phyloP scores from a whole-genome alignment of 2,888 invertebrate species.

The Pyrrhia umbra region DNA sequence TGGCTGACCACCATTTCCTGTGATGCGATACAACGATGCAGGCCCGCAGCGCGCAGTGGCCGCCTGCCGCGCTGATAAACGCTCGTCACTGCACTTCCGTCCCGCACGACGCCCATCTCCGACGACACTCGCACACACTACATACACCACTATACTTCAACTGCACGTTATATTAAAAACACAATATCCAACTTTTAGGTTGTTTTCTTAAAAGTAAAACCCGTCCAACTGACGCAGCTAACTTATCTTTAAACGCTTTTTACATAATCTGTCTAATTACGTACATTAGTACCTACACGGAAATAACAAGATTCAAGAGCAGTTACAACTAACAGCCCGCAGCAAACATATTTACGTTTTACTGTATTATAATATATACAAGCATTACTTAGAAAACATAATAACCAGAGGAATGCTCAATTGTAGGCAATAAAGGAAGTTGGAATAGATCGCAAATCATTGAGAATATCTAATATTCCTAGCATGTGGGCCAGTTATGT shows the following conservation, averaged over 20 bases:
- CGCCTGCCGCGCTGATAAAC: constrained; percentile 74
- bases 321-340: constrained; percentile 23
- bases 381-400: constrained; percentile 31
- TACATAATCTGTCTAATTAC: constrained; percentile 55
- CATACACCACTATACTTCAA: constrained; percentile 2
- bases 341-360: constrained; percentile 20
- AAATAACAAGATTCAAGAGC: constrained; percentile 49
- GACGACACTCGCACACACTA: constrained; percentile 3
- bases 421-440: constrained; percentile 44
- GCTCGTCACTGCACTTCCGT: constrained; percentile 69
- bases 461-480: constrained; percentile 47
- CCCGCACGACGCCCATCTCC: constrained; percentile 62
- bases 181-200: too few relatives aligned
- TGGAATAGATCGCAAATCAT: constrained; percentile 46
- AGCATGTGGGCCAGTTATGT: constrained; percentile 60
- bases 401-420: constrained; percentile 43
- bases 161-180: constrained; percentile 4
- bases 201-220: too few relatives aligned
- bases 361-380: constrained; percentile 24
- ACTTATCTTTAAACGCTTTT: constrained; percentile 45
- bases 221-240: constrained; percentile 24
- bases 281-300: constrained; percentile 34
- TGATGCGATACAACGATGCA: constrained; percentile 76
- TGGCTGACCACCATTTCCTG: constrained; percentile 80
- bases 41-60: constrained; percentile 33